A percentile compares a stretch with the other conserved stretches of the same genome.
Conservation (phyloP, 2,888 invertebrate genomes). For the Conistra vaccinii region DNA sequence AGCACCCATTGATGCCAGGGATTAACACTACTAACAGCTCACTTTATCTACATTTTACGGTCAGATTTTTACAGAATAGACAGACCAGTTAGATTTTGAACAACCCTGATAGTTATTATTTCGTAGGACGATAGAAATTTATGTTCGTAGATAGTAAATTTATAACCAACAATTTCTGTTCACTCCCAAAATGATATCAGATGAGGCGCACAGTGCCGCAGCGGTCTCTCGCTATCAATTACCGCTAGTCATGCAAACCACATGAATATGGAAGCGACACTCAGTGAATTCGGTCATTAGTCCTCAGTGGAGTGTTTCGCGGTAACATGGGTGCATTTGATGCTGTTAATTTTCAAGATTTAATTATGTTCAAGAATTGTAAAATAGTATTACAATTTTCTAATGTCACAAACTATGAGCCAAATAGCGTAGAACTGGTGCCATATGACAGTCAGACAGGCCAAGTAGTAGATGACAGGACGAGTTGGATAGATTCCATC, state of each 20-base stretch:
- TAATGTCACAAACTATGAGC: too few species aligned
- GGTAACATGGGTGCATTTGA: conserved; percentile 58
- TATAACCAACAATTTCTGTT: neutral
- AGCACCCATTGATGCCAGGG: too few species aligned
- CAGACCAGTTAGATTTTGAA: too few species aligned
- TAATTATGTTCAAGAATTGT: neutral
- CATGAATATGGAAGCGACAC: conserved; percentile 83
- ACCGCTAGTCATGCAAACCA: conserved; percentile 74
- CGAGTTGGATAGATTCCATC: too few species aligned
- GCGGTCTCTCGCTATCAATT: conserved; percentile 76
- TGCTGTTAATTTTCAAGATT: conserved; percentile 3
- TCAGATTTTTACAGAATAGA: too few species aligned
- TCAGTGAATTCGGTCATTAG: conserved; percentile 81
- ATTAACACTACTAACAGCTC: too few species aligned
- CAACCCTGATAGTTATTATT: neutral
- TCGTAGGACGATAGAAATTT: too few species aligned
- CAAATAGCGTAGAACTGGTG: too few species aligned
- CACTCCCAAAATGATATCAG: conserved; percentile 20
- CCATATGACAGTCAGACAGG: too few species aligned
- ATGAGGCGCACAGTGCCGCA: conserved; percentile 8
- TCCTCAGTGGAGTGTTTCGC: conserved; percentile 61
- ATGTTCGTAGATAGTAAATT: neutral
- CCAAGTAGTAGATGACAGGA: too few species aligned
- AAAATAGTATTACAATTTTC: too few species aligned
- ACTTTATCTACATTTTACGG: too few species aligned